Conservation (phyloP, 2,888 invertebrate species). For the Megaustenia siamemsis region DNA sequence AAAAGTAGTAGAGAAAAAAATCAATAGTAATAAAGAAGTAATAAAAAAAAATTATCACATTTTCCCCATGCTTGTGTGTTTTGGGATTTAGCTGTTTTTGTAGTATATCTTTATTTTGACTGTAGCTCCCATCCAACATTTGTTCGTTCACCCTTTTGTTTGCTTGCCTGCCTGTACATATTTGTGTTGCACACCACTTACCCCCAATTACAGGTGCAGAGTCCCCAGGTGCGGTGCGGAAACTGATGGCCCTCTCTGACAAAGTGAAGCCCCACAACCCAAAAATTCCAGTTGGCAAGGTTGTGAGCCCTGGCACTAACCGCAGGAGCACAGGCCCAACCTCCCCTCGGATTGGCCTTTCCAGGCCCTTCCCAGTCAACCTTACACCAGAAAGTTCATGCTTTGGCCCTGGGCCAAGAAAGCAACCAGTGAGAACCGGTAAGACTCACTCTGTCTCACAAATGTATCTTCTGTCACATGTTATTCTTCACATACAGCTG, state of each 20-base stretch:
- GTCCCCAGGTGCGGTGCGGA: conserved; percentile 98
- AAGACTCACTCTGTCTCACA: conserved; percentile 57
- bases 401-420: conserved; percentile 85
- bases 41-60: not conserved
- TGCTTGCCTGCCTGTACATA: conserved; percentile 51
- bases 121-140: not conserved
- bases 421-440: conserved; percentile 85
- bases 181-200: conserved; percentile 36
- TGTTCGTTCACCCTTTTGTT: not conserved
- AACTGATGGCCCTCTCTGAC: conserved; percentile 90
- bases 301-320: conserved; percentile 82
- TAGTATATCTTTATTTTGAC: not conserved
- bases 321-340: conserved; percentile 88
- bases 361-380: conserved; percentile 84
- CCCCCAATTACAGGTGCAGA: conserved; percentile 85
- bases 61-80: not conserved
- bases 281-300: conserved; percentile 70
- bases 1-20: too few relatives aligned
- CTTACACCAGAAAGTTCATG: conserved; percentile 95
- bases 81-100: not conserved
- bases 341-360: conserved; percentile 84
- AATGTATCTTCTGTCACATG: not conserved
- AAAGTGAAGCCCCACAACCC: conserved; percentile 78
- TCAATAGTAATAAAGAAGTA: too few relatives aligned
- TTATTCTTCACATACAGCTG: too few relatives aligned